phyloP scores from a whole-genome alignment of 2,113 vertebrate species.

The Ptilonorhynchus violaceus region DNA sequence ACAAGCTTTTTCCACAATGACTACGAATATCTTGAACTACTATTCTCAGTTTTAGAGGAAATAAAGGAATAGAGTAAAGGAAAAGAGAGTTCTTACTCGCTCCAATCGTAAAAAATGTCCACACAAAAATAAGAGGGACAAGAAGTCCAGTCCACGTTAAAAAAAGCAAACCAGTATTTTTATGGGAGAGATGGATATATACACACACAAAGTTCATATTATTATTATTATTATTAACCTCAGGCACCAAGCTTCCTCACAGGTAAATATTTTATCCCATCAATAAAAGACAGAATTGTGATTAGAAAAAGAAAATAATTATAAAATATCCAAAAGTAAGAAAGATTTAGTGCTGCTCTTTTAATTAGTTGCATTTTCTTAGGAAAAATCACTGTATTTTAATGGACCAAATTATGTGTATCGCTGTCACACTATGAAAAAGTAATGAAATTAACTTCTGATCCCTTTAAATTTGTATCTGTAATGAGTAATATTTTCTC shows the following conservation, averaged over 20 bases:
- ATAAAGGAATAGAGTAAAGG: background rate
- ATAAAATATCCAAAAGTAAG: background rate
- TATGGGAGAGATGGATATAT: background rate
- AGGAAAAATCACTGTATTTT: background rate
- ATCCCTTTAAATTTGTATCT: background rate
- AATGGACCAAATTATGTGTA: background rate
- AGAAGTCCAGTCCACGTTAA: background rate
- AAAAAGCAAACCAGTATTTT: background rate
- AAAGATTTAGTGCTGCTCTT: background rate
- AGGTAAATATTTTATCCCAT: background rate
- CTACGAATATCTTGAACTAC: background rate
- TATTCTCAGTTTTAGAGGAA: background rate
- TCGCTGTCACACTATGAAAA: background rate
- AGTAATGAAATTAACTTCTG: background rate
- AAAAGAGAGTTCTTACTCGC: background rate
- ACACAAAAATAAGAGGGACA: background rate
- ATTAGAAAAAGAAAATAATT: background rate
- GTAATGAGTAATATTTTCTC: background rate
- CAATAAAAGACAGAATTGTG: background rate
- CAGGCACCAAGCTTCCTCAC: background rate
- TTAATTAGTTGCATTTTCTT: background rate
- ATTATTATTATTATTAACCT: background rate
- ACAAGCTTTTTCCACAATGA: background rate
- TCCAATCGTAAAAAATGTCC: accelerated
- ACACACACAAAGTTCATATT: accelerated